Evolutionary conservation across 2,888 invertebrate genomes (phyloP).

Genomic region (Drosophila subsilvestris): DNA sequence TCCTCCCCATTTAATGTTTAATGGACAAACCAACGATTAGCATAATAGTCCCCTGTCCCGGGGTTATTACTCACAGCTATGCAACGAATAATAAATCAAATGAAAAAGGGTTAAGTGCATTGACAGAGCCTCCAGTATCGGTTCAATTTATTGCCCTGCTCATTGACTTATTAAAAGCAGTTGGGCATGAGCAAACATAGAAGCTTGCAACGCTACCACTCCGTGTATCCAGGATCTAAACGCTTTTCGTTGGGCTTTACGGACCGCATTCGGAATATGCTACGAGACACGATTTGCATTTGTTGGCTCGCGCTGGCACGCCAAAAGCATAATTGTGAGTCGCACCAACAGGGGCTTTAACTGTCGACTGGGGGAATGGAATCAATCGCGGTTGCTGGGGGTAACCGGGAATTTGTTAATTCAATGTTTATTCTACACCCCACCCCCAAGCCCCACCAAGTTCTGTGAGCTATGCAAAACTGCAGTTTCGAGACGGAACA

Average conservation of each 20-base stretch:
- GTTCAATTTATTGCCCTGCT: slow-evolving; percentile 56
- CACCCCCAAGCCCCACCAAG: slow-evolving; percentile 19
- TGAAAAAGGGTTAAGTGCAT: slow-evolving; percentile 61
- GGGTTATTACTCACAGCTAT: slow-evolving; percentile 20
- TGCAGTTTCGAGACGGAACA: slow-evolving; percentile 39
- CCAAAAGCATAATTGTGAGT: slow-evolving; percentile 73
- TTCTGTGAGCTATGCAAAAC: slow-evolving; percentile 33
- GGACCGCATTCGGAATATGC: slow-evolving; percentile 45
- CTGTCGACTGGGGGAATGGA: slow-evolving; percentile 44
- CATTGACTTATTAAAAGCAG: slow-evolving; percentile 70
- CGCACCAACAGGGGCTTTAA: slow-evolving; percentile 17
- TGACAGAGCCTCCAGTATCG: slow-evolving; percentile 34
- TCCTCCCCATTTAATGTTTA: not conserved
- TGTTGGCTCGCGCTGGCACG: slow-evolving; percentile 75
- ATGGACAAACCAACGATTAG: slow-evolving; percentile 4
- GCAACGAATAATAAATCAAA: slow-evolving; percentile 34
- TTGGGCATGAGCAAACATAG: slow-evolving; percentile 53
- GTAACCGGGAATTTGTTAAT: slow-evolving; percentile 84
- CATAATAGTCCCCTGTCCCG: not conserved
- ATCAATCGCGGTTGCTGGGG: slow-evolving; percentile 82
- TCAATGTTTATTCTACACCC: slow-evolving; percentile 79
- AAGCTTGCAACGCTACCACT: slow-evolving; percentile 1
- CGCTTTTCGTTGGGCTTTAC: slow-evolving; percentile 24
- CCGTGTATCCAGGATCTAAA: not conserved
- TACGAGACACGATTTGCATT: slow-evolving; percentile 70